These are phyloP conservation scores for Pseudomugil tenellus DNA, from an alignment of 2,797 vertebrate species.

Conservation along the genomic window DNA sequence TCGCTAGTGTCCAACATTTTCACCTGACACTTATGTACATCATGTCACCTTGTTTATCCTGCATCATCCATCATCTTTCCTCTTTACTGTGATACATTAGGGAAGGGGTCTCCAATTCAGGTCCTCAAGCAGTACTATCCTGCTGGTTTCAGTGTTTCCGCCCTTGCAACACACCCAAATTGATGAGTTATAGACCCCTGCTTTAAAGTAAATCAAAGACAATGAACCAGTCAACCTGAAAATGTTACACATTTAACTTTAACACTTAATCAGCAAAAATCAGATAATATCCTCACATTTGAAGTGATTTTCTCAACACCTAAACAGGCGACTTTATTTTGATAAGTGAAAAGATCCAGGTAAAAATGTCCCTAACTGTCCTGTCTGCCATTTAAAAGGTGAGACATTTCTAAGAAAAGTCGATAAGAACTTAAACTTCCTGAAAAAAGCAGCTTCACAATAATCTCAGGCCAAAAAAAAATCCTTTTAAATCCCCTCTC, in stretches of 20 bases:
- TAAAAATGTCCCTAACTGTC: conserved; percentile 54
- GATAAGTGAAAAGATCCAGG: conserved; percentile 17
- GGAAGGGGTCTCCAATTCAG: too few species aligned
- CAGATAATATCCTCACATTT: conserved; percentile 14
- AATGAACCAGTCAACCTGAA: background rate
- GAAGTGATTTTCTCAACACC: conserved; percentile 11
- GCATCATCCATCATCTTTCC: conserved; percentile 29
- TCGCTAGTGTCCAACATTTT: conserved; percentile 20
- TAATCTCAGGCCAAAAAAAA: conserved; percentile 15
- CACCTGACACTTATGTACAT: conserved; percentile 29
- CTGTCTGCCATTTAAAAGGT: background rate
- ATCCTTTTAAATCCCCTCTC: conserved; percentile 34
- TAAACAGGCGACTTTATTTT: conserved; percentile 44
- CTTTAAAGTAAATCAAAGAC: background rate
- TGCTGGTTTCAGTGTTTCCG: too few species aligned
- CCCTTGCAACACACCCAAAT: too few species aligned
- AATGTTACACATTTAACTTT: conserved; percentile 22
- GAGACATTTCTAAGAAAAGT: conserved; percentile 11
- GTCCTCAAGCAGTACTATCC: too few species aligned
- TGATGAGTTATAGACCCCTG: too few species aligned
- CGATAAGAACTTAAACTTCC: conserved; percentile 3
- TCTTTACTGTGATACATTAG: background rate
- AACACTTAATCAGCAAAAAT: conserved; percentile 30
- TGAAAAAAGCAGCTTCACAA: conserved; percentile 25
- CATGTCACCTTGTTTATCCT: conserved; percentile 23